Conservation (phyloP, 1,140 invertebrate species). For the Drosophila tristis region DNA sequence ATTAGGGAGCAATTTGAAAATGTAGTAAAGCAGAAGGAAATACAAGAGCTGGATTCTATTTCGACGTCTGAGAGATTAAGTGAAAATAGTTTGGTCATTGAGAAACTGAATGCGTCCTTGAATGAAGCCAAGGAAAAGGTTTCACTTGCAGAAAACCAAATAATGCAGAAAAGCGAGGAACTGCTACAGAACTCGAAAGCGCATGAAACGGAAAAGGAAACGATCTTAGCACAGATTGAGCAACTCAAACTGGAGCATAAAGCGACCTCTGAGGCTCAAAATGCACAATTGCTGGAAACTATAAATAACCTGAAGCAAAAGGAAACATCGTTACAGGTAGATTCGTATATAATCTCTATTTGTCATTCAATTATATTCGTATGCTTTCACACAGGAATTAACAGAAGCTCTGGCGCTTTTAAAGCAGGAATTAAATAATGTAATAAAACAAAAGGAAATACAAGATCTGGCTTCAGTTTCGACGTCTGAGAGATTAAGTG, state of each 20-base stretch:
- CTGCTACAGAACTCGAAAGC: constrained; percentile 20
- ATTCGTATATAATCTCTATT: background rate
- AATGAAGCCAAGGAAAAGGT: constrained; percentile 46
- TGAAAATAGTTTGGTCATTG: constrained; percentile 47
- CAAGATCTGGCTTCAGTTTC: no score
- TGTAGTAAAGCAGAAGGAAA: constrained; percentile 55
- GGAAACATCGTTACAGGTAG: constrained; percentile 33
- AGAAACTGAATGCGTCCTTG: constrained; percentile 39
- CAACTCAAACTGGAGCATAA: constrained; percentile 19
- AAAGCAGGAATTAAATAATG: constrained; percentile 14
- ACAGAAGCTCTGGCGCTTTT: constrained; percentile 24
- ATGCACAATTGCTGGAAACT: constrained; percentile 11
- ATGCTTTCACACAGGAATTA: constrained; percentile 23
- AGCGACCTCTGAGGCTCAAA: constrained; percentile 24
- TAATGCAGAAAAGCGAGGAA: constrained; percentile 41
- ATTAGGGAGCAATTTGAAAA: constrained; percentile 48
- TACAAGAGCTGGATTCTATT: constrained; percentile 47
- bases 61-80: constrained; percentile 42
- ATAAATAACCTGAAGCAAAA: constrained; percentile 13
- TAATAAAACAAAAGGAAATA: no score
- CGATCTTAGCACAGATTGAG: constrained; percentile 38
- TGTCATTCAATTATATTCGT: no score
- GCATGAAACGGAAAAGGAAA: constrained; percentile 45
- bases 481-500: no score
- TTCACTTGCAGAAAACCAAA: constrained; percentile 34